These are phyloP conservation scores for Tonatia bakeri DNA, from an alignment of 2,113 vertebrate species.

Conservation along the genomic window DNA sequence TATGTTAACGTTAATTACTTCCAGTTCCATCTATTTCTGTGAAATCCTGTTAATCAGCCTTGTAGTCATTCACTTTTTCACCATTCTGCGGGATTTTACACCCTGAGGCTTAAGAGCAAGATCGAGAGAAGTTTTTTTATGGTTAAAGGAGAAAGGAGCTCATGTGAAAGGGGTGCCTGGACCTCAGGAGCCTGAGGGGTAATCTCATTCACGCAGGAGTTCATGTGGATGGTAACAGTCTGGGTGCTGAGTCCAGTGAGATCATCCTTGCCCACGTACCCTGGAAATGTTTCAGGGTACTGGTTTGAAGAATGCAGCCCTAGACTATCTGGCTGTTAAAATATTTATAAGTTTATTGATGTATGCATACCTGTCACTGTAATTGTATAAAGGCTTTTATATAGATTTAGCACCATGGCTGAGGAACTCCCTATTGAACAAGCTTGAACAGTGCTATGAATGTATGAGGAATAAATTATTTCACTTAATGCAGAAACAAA, in stretches of 20 bases:
- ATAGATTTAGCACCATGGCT: not conserved
- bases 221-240: not conserved
- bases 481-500: not conserved
- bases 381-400: not conserved
- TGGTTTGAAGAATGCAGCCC: not conserved
- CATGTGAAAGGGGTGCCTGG: not conserved
- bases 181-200: not conserved
- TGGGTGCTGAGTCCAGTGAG: not conserved
- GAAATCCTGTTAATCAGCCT: not conserved
- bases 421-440: not conserved
- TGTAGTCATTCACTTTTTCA: not conserved
- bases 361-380: not conserved
- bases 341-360: not conserved
- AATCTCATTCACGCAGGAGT: not conserved
- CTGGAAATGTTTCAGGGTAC: not conserved
- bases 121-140: not conserved
- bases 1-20: not conserved
- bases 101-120: not conserved
- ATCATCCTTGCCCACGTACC: not conserved
- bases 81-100: not conserved
- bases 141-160: not conserved
- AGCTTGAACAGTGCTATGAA: not conserved
- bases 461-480: not conserved
- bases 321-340: not conserved
- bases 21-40: not conserved